These are phyloP conservation scores for Scaptomyza reducta DNA, from an alignment of 2,888 invertebrate genomes.

Conservation along the genomic window DNA sequence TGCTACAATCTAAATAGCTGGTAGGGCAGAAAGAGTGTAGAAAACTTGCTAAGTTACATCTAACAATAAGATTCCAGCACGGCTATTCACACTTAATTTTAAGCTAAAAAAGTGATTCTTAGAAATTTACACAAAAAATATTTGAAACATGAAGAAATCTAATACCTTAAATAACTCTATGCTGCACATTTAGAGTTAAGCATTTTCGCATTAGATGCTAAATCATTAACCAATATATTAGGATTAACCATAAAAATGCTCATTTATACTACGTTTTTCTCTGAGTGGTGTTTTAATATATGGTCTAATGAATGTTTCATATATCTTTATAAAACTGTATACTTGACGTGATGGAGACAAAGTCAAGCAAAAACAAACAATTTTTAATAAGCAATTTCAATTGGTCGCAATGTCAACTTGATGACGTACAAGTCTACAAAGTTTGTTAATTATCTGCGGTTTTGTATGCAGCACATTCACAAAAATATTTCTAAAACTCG, in stretches of 20 bases:
- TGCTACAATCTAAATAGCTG: neutral
- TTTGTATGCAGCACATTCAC: neutral
- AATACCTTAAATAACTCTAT: no score
- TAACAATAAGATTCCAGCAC: neutral
- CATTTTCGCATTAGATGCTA: no score
- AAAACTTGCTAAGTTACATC: neutral
- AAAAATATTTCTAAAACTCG: neutral
- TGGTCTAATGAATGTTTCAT: neutral
- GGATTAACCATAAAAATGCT: no score
- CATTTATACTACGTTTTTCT: no score
- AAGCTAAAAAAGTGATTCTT: no score
- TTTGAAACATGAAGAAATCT: no score
- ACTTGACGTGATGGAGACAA: neutral
- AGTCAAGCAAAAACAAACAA: neutral
- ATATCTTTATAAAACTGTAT: no score
- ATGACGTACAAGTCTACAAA: slow-evolving; percentile 40
- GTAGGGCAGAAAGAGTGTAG: neutral
- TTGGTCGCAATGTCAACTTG: slow-evolving; percentile 36
- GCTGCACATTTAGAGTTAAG: no score
- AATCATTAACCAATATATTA: no score
- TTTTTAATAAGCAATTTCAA: neutral
- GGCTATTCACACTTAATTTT: neutral
- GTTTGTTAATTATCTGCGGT: slow-evolving; percentile 43
- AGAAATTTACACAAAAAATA: no score
- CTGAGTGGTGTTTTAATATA: neutral